Evolutionary conservation across 1,140 invertebrate genomes (phyloP), one percentile per base, ranked within the genome.

Genomic region (Protaetia brevitarsis): DNA sequence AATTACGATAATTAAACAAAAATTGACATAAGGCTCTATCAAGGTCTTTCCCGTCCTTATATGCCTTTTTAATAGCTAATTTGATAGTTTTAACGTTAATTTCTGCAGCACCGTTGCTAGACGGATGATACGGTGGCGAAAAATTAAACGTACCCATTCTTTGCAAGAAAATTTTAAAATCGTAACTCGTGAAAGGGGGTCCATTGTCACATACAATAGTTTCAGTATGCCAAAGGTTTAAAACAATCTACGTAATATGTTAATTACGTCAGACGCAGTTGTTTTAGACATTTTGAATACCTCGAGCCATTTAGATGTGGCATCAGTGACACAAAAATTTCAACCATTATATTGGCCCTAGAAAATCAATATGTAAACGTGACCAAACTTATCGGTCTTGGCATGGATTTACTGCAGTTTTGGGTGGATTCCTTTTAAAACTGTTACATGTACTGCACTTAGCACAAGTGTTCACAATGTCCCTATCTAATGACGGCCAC

Each of bases 1-100:
- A n/a, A 29, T 56, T 64, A 21, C 37, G 37, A 29, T 64, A 57
- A 8, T 51, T 16, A 57, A 64, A 64, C 31, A 64, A 30, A 51
- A 64, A 57, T 16, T 16, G 31, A 8, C 37, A 16, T 13, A n/a
- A n/a, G n/a, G n/a, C n/a, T n/a, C n/a, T n/a, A n/a, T n/a, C n/a
- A n/a, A n/a, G n/a, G n/a, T n/a, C n/a, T n/a, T n/a, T n/a, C n/a
- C n/a, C n/a, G n/a, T n/a, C n/a, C n/a, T n/a, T n/a, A n/a, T n/a
- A n/a, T n/a, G n/a, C n/a, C n/a, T n/a, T n/a, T n/a, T n/a, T n/a
- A n/a, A n/a, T n/a, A n/a, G n/a, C n/a, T n/a, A 68, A 21, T 67
- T 79, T 79, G 36, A 74, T 67, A 1, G 70, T 69, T 66, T 69
- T 69, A 3, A 78, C 72, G 26, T 72, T 70, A 61, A 71, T 74